Conservation (phyloP, 1,140 invertebrate species). For the Capitella teleta region DNA sequence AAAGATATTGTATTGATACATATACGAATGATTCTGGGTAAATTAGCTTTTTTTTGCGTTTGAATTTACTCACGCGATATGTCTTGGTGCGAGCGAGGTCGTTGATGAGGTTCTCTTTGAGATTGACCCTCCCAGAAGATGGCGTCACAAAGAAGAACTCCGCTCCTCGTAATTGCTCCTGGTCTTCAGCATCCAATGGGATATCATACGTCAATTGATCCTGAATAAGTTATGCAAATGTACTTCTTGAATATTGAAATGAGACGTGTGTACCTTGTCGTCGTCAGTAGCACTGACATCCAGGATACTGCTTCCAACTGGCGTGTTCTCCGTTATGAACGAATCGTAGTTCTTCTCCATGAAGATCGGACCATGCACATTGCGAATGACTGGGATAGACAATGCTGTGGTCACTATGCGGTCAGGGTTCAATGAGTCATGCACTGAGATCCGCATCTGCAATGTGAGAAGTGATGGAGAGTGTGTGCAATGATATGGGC, state of each 20-base stretch:
- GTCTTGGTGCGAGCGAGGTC: slow-evolving; percentile 3
- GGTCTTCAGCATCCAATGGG: slow-evolving; percentile 45
- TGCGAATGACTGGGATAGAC: slow-evolving; percentile 38
- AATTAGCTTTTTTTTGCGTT: not conserved
- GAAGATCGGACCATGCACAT: slow-evolving; percentile 79
- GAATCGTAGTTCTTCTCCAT: slow-evolving; percentile 64
- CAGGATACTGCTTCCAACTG: slow-evolving; percentile 16
- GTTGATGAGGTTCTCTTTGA: slow-evolving; percentile 42
- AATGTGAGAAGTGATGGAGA: slow-evolving; percentile 9
- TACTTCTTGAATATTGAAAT: not conserved
- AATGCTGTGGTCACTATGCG: slow-evolving; percentile 16
- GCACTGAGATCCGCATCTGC: slow-evolving; percentile 26
- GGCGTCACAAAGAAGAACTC: slow-evolving; percentile 79
- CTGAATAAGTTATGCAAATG: slow-evolving; percentile 8
- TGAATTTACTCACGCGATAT: slow-evolving; percentile 7
- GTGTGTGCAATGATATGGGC: not conserved
- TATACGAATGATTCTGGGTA: not conserved
- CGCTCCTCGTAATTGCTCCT: slow-evolving; percentile 56
- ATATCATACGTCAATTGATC: slow-evolving; percentile 60
- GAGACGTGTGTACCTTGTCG: slow-evolving; percentile 21
- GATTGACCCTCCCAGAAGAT: slow-evolving; percentile 61
- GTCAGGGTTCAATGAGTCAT: slow-evolving; percentile 19
- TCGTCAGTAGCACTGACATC: slow-evolving; percentile 24
- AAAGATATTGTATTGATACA: not conserved
- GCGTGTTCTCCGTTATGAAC: slow-evolving; percentile 40